Evolutionary conservation across 2,113 vertebrate species (phyloP), one percentile per base, ranked within the genome.

Genomic region (Crypturellus undulatus): DNA sequence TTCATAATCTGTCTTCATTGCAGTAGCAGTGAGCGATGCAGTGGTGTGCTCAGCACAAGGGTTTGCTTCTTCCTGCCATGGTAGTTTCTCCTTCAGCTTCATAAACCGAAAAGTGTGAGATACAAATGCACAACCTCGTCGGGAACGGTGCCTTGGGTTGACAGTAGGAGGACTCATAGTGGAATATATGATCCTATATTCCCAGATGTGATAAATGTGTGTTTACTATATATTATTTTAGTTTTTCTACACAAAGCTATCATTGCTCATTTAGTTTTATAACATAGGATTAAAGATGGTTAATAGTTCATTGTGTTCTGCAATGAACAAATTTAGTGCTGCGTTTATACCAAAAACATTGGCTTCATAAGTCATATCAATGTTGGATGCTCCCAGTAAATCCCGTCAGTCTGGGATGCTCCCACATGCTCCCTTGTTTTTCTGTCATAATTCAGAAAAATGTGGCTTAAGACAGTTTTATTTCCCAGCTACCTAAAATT

Each of bases 101-200:
- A 1, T 42, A 67, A 94, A 69, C 20, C 72, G 16, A 5, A 49
- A 28, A n/a, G 12, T 0, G 17, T 17, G 62, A 9, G 10, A 9
- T 54, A 58, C 84, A 62, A 38, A 3, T 26, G 84, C n/a, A 32
- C 71, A 34, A 20, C 76, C 45, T 54, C 75, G 5, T 15, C 10
- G 1, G 1, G 75, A 92, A 47, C 9, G 62, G 83, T 94, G 93
- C 94, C 89, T 96, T 94, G 84, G 54, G 28, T 73, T 90, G 76
- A 79, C 84, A 8, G 26, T 2, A 51, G 68, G 71, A 95, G 52
- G 77, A 59, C 88, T 76, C 10, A 67, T 18, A 86, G 52, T 45
- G 64, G 54, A 47, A 25, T 26, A 5, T 4, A 26, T 72, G 18
- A 30, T 81, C 30, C 47, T 90, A 60, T 47, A 65, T 30, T 58